Evolutionary conservation across 2,113 vertebrate genomes (phyloP).

Genomic region (Bettongia penicillata): DNA sequence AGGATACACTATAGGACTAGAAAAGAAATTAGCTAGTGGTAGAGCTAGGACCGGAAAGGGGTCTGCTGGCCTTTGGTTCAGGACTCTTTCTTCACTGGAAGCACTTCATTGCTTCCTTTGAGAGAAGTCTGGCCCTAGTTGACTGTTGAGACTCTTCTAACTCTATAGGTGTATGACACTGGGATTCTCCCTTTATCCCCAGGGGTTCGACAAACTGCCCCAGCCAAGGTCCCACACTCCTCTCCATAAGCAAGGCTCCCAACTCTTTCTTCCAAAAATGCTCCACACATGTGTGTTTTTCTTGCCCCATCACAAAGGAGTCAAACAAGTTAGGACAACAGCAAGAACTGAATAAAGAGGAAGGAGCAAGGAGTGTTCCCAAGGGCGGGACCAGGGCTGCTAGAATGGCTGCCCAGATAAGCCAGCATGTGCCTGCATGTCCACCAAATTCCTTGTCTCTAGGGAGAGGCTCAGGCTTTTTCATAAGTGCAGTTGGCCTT

Average conservation of each 20-base stretch:
- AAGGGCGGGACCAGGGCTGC: conserved; percentile 76
- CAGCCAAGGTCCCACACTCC: background rate
- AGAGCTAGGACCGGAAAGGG: background rate
- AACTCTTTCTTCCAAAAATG: conserved; percentile 28
- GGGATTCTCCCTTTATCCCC: background rate
- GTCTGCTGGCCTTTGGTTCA: background rate
- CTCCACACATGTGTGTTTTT: background rate
- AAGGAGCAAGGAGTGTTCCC: conserved; percentile 70
- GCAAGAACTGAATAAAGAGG: conserved; percentile 66
- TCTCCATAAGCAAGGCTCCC: background rate
- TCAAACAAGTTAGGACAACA: conserved; percentile 76
- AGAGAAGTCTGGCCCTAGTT: background rate
- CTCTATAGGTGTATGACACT: background rate
- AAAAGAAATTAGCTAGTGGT: background rate
- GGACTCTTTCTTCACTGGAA: background rate
- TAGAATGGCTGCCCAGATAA: conserved; percentile 74
- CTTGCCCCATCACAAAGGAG: background rate
- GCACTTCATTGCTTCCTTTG: background rate
- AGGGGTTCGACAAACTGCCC: background rate
- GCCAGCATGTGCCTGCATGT: conserved; percentile 79
- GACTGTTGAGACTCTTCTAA: background rate
- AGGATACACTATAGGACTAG: background rate
- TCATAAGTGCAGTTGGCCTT: conserved; percentile 65
- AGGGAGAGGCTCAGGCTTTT: conserved; percentile 80
- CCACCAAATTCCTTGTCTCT: conserved; percentile 74